Percentiles rank a stretch among this genome's conserved stretches.
Conservation (phyloP, 2,113 vertebrate species). For the Ellobius talpinus region DNA sequence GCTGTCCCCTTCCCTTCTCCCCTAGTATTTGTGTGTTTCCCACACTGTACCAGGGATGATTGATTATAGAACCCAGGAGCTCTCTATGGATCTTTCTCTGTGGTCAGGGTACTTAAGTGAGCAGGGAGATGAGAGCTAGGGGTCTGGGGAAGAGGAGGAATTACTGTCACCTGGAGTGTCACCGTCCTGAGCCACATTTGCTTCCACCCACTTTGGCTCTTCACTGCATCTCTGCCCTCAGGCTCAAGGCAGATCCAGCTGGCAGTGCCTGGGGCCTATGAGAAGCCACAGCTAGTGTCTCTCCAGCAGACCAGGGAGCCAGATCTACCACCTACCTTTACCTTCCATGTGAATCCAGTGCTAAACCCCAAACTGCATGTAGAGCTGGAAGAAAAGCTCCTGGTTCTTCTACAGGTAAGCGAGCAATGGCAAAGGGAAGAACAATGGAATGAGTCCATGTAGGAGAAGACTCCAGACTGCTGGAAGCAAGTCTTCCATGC, state of each 20-base stretch:
- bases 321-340: conserved; percentile 70
- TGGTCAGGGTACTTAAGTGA: neutral
- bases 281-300: conserved; percentile 83
- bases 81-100: neutral
- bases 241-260: conserved; percentile 83
- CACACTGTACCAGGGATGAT: neutral
- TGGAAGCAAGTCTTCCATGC: fast-evolving
- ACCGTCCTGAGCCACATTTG: neutral
- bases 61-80: neutral
- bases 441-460: too few relatives aligned
- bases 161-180: neutral
- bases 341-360: conserved; percentile 87
- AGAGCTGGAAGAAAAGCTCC: conserved; percentile 82
- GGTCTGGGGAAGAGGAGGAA: neutral
- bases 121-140: too few relatives aligned
- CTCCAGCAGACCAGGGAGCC: conserved; percentile 61
- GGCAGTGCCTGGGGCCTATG: conserved; percentile 87
- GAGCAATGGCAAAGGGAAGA: fast-evolving
- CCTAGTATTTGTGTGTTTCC: neutral
- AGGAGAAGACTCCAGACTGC: fast-evolving
- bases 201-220: neutral
- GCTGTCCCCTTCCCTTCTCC: neutral
- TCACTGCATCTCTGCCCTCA: conserved; percentile 58
- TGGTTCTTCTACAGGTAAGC: conserved; percentile 84
- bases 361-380: conserved; percentile 82